phyloP scores from a whole-genome alignment of 2,888 invertebrate species.

The Andrena bicolor region DNA sequence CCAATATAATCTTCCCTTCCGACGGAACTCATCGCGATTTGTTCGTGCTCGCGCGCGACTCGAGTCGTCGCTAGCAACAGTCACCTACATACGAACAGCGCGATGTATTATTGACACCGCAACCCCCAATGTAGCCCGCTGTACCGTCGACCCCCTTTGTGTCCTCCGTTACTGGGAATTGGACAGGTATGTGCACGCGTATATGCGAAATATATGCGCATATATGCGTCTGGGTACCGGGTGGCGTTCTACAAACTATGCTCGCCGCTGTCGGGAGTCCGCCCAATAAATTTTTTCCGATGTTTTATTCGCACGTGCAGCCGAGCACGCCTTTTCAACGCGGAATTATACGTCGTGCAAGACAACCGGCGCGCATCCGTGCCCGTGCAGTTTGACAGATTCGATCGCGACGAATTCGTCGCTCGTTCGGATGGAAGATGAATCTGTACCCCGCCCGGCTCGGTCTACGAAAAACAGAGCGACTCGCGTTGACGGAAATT shows the following conservation, averaged over 20 bases:
- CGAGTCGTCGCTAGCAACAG: slow-evolving; percentile 68
- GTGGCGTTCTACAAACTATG: slow-evolving; percentile 62
- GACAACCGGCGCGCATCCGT: not conserved
- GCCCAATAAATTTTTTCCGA: slow-evolving; percentile 53
- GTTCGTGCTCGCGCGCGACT: slow-evolving; percentile 64
- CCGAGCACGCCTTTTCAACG: slow-evolving; percentile 19
- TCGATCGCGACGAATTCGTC: slow-evolving; percentile 15
- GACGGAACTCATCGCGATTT: slow-evolving; percentile 30
- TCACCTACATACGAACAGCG: slow-evolving; percentile 77
- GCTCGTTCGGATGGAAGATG: not conserved
- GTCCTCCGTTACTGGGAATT: slow-evolving; percentile 75
- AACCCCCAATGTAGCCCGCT: slow-evolving; percentile 79
- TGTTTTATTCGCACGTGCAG: slow-evolving; percentile 29
- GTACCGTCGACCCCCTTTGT: slow-evolving; percentile 72
- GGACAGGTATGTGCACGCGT: slow-evolving; percentile 74
- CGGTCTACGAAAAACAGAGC: not conserved
- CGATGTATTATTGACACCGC: slow-evolving; percentile 81
- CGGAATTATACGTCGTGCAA: slow-evolving; percentile 6
- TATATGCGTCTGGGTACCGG: slow-evolving; percentile 56
- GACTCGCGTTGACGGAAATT: not conserved
- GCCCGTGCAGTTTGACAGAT: slow-evolving; percentile 18
- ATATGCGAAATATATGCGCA: slow-evolving; percentile 35
- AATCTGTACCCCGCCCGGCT: not conserved
- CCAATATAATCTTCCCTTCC: not conserved
- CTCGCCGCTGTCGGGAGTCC: slow-evolving; percentile 37